These are phyloP conservation scores for Aleiodes leptofemur DNA, from an alignment of 2,888 invertebrate genomes.

Conservation along the genomic window DNA sequence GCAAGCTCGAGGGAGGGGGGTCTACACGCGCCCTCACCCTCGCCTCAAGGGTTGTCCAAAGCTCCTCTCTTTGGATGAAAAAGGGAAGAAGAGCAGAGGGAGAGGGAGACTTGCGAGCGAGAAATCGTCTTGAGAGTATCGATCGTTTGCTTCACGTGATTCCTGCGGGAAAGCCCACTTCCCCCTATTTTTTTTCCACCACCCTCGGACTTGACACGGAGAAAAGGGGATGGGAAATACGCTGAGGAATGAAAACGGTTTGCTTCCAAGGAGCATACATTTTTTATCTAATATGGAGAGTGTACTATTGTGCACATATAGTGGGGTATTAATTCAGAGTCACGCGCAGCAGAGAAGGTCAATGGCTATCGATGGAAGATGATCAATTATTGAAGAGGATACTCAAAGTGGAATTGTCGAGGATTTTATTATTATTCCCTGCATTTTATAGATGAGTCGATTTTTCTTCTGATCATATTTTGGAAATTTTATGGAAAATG, in stretches of 20 bases:
- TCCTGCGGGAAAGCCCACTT: conserved; percentile 52
- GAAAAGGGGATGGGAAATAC: conserved; percentile 21
- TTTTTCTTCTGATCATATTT: too few species aligned
- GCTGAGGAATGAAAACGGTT: conserved; percentile 59
- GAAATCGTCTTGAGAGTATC: conserved; percentile 73
- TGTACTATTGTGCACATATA: neutral
- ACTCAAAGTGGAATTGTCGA: too few species aligned
- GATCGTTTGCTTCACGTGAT: conserved; percentile 63
- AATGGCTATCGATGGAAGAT: too few species aligned
- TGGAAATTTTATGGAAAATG: too few species aligned
- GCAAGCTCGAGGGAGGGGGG: conserved; percentile 47
- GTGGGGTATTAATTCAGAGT: conserved; percentile 14
- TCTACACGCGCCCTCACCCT: conserved; percentile 47
- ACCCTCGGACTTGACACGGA: conserved; percentile 19
- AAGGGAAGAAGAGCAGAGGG: conserved; percentile 42
- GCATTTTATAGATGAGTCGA: too few species aligned
- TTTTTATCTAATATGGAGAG: conserved; percentile 32
- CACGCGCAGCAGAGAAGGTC: neutral
- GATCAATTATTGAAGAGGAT: too few species aligned
- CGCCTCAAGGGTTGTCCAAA: conserved; percentile 59
- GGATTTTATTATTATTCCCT: too few species aligned
- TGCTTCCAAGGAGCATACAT: conserved; percentile 42
- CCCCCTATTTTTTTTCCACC: conserved; percentile 18
- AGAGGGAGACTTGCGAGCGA: conserved; percentile 54
- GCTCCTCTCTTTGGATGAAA: conserved; percentile 50